phyloP scores from a whole-genome alignment of 2,797 vertebrate genomes.

The Tenualosa thibaudeaui region DNA sequence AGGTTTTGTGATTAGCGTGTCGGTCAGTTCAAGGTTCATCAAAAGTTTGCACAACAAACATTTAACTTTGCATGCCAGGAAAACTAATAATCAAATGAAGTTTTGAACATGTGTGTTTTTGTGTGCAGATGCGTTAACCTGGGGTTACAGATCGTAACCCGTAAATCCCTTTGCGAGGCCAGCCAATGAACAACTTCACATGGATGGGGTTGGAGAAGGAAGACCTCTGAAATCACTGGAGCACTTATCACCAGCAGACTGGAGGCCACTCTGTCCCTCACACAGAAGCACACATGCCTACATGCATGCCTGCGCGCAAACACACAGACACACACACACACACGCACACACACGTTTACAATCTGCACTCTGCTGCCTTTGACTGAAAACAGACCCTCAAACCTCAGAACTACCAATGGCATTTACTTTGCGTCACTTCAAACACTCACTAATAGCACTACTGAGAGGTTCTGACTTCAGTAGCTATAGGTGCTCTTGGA shows the following conservation, averaged over 20 bases:
- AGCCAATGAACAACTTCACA: slow-evolving; percentile 40
- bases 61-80: not conserved
- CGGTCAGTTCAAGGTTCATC: not conserved
- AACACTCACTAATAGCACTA: slow-evolving; percentile 14
- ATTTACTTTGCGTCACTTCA: slow-evolving; percentile 22
- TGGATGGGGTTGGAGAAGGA: slow-evolving; percentile 57
- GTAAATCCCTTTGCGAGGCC: slow-evolving; percentile 34
- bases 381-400: slow-evolving; percentile 21
- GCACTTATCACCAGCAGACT: slow-evolving; percentile 37
- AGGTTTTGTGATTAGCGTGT: not conserved
- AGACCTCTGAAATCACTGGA: slow-evolving; percentile 41
- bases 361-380: not conserved
- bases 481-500: not conserved
- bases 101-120: not conserved
- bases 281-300: slow-evolving; percentile 10
- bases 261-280: slow-evolving; percentile 26
- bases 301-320: not conserved
- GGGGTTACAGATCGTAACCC: slow-evolving; percentile 65
- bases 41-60: not conserved
- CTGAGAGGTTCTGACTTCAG: slow-evolving; percentile 3
- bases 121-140: slow-evolving; percentile 60
- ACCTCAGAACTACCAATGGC: slow-evolving; percentile 21
- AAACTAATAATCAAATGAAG: not conserved
- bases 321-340: not conserved
- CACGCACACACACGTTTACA: not conserved